Base-by-base conservation (phyloP, 1,140 invertebrate species). In the Episyrphus balteatus region DNA sequence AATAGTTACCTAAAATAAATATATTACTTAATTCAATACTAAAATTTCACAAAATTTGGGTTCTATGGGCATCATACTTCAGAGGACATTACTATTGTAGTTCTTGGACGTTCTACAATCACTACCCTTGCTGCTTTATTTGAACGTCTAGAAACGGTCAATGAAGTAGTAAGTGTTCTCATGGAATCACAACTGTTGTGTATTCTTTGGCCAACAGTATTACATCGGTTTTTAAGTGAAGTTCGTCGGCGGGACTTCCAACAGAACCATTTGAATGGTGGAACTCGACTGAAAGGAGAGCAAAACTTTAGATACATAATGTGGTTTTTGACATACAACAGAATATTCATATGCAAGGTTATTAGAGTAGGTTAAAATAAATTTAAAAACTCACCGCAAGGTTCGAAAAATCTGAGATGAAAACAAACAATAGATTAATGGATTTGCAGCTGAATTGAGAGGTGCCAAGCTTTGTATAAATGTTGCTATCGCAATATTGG, bases 371-470 rank as follows among this genome's bases (percentile, higher is more conserved):
- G 40, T 37, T 30, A 44, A 19, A 38, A 47, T 41, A 37, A 18
- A 42, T 39, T 15, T 18, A 10, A 13, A 5, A 32, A 58, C 70
- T 75, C 73, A 92, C 90, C 87, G 84, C 47, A 94, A 72, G 51
- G 86, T 88, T 51, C 84, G 72, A 70, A 90, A 94, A 47, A 92
- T 82, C 55, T 88, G 80, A 10, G 89, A 92, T 19, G 83, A 90
- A 71, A 97, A 97, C 50, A 96, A 79, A 60, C 90, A 95, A 71
- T 94, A 96, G 54, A 96, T 96, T 19, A 96, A 75, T 0, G 92
- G 93, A 72, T 96, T 97, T 12, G 91, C 91, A 0, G 91, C 92
- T 1, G 87, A 92, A 72, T 96, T 96, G 6, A 97, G 73, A 3
- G 91, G 90, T 9, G 91, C 88, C 41, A 96, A 70, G 64, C 89